Evolutionary conservation across 2,888 invertebrate species (phyloP).

Genomic region (Tuberolachnus salignus): DNA sequence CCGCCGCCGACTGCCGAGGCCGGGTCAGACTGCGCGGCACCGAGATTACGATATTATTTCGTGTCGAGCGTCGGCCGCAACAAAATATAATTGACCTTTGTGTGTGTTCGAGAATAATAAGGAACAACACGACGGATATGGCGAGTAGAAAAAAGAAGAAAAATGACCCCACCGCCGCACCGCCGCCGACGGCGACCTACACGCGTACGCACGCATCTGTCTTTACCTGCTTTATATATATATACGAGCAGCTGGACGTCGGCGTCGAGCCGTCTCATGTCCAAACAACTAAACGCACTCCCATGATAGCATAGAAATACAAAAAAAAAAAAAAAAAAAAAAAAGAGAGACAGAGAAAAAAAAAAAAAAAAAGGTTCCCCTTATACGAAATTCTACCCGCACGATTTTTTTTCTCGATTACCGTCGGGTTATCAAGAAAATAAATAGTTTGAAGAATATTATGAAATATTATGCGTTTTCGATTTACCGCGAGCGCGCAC

Average conservation of each 20-base stretch:
- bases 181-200: constrained; percentile 6
- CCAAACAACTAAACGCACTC: constrained; percentile 8
- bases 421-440: too few species aligned
- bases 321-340: too few species aligned
- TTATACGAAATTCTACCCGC: too few species aligned
- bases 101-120: neutral
- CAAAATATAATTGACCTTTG: constrained; percentile 42
- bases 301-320: neutral
- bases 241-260: constrained; percentile 39
- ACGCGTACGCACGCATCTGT: constrained; percentile 22
- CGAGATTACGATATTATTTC: too few species aligned
- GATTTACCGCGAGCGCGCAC: too few species aligned
- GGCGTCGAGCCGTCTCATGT: constrained; percentile 50
- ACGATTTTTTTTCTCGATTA: too few species aligned
- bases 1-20: too few species aligned
- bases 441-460: neutral
- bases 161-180: neutral
- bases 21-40: constrained; percentile 39
- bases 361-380: too few species aligned
- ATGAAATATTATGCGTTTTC: neutral
- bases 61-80: constrained; percentile 1
- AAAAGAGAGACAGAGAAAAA: too few species aligned
- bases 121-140: neutral
- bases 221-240: constrained; percentile 8
- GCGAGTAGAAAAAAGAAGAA: neutral